Percentiles rank a stretch among this genome's conserved stretches.
These are phyloP conservation scores for Hyperoplus lanceolatus DNA, from an alignment of 2,797 vertebrate species.

Conservation along the genomic window DNA sequence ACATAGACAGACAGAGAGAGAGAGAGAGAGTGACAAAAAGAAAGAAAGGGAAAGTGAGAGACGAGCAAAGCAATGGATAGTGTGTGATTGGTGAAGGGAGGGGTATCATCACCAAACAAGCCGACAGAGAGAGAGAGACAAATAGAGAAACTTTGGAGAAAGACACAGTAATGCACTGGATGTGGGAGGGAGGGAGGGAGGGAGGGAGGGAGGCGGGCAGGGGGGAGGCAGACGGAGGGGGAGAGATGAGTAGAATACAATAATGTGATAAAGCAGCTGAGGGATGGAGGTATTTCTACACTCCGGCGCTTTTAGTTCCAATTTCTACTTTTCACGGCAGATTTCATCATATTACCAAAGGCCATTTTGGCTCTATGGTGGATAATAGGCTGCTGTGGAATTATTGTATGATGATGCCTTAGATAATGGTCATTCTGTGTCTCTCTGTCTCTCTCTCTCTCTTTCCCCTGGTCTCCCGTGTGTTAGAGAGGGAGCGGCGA, in stretches of 20 bases:
- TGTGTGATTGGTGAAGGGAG: slow-evolving; percentile 60
- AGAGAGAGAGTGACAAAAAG: slow-evolving; percentile 1
- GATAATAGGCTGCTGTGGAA: slow-evolving; percentile 82
- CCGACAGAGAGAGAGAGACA: slow-evolving; percentile 41
- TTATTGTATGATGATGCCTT: slow-evolving; percentile 82
- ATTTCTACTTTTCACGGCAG: slow-evolving; percentile 83
- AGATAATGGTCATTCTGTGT: slow-evolving; percentile 82
- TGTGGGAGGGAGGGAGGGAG: slow-evolving; percentile 59
- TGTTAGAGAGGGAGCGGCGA: slow-evolving; percentile 58
- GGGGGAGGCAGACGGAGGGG: slow-evolving; percentile 54
- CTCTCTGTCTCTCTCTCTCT: slow-evolving; percentile 28
- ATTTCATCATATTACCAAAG: slow-evolving; percentile 86
- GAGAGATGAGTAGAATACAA: slow-evolving; percentile 80
- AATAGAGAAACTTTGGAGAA: slow-evolving; percentile 67
- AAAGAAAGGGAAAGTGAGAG: slow-evolving; percentile 18
- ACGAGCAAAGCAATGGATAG: slow-evolving; percentile 40
- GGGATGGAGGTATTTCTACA: slow-evolving; percentile 82
- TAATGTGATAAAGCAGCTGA: slow-evolving; percentile 84
- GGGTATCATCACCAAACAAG: slow-evolving; percentile 63
- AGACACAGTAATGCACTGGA: slow-evolving; percentile 68
- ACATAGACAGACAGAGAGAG: slow-evolving; percentile 31
- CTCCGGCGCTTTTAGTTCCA: slow-evolving; percentile 82
- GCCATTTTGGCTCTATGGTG: slow-evolving; percentile 83
- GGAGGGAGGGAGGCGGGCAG: slow-evolving; percentile 47
- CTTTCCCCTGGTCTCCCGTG: slow-evolving; percentile 53